Percentiles rank a stretch among this genome's conserved stretches.
Conservation (phyloP, 2,888 invertebrate genomes). For the Folsomia manolachei region DNA sequence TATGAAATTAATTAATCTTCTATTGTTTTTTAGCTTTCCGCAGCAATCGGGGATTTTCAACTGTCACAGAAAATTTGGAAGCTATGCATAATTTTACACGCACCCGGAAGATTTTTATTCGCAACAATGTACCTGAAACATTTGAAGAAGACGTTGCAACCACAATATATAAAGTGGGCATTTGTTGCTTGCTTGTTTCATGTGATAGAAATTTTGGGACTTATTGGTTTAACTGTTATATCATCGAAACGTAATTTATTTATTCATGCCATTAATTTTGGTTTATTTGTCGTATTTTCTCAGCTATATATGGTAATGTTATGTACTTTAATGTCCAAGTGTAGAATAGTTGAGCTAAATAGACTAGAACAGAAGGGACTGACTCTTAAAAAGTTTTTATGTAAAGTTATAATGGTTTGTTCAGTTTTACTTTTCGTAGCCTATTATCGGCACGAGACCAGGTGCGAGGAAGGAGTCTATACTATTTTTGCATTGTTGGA, state of each 20-base stretch:
- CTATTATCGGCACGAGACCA: constrained; percentile 34
- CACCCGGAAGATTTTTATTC: constrained; percentile 75
- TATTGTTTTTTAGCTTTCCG: constrained; percentile 63
- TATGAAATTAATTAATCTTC: background rate
- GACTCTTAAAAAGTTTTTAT: constrained; percentile 27
- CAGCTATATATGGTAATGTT: constrained; percentile 81
- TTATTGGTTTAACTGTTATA: constrained; percentile 85
- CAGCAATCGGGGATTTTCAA: constrained; percentile 85
- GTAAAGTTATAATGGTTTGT: constrained; percentile 27
- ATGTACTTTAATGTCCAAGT: constrained; percentile 67
- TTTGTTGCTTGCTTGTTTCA: constrained; percentile 67
- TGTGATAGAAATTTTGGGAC: constrained; percentile 76
- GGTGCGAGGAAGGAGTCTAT: constrained; percentile 63
- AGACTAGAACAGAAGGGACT: constrained; percentile 28
- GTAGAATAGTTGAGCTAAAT: constrained; percentile 18
- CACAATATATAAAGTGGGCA: constrained; percentile 61
- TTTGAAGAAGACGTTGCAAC: constrained; percentile 59
- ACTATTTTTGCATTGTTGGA: constrained; percentile 85
- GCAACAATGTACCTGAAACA: constrained; percentile 75
- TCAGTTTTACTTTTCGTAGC: constrained; percentile 24
- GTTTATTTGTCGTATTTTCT: constrained; percentile 79
- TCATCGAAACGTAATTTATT: constrained; percentile 82
- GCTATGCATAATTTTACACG: constrained; percentile 74
- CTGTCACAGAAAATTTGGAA: constrained; percentile 89
- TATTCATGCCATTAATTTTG: constrained; percentile 80